Evolutionary conservation across 2,797 vertebrate species (phyloP), one percentile per base, ranked within the genome.

Genomic region (Melanotaenia maccullochi): DNA sequence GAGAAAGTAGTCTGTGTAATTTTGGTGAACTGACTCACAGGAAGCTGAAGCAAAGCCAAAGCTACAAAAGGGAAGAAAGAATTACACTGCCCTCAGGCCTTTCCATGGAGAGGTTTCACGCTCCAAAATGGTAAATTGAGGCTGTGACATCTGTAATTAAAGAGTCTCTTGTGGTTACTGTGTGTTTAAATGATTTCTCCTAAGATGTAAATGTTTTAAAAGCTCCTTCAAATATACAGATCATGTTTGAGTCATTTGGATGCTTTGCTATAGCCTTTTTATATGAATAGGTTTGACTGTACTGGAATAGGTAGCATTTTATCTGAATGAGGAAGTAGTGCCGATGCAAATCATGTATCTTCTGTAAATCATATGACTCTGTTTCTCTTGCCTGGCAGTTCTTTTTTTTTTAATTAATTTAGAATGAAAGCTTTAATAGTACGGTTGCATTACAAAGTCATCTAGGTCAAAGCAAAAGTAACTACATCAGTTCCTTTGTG

Each of bases 241-340:
- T 30, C 3, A 63, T 35, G n/a, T 30, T 49, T 52, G 28, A 58
- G 44, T 55, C 35, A 40, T 20, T 14, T 25, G 14, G 3, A 30
- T 36, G n/a, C 20, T 40, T 32, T 65, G 36, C 12, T 20, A 12
- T 8, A 12, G 1, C 9, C 16, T 33, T 0, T 51, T 28, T 36
- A 12, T 44, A 8, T 5, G 4, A 32, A 30, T 24, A 42, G 42
- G 57, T 25, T 9, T 44, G 16, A 44, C 1, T 1, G 5, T 4
- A 35, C 14, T 42, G 33, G 13, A 56, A 20, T n/a, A 44, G 44
- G 33, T 62, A 32, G 36, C 30, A 44, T 71, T 78, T 54, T 20
- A 65, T 62, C 54, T 1, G 2, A 7, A 78, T 35, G 24, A 82
- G 72, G 87, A 90, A 86, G 73, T 81, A 58, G 58, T 8, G 12